Evolutionary conservation across 37 sponge, comb jelly and placozoan genomes (phyloP), one percentile per base, ranked within the genome.

Genomic region (Chondrilla cf. caribensis): DNA sequence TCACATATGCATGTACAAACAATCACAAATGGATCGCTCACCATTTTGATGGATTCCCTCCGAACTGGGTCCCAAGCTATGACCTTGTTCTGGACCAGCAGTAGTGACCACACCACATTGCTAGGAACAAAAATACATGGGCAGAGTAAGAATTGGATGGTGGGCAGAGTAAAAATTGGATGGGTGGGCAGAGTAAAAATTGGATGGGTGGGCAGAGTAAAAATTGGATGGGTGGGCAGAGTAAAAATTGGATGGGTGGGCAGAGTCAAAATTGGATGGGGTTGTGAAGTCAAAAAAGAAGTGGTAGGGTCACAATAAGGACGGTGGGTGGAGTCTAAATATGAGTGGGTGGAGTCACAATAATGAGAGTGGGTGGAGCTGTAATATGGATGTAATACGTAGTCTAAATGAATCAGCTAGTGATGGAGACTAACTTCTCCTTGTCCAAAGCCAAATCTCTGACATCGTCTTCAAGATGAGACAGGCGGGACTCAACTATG

Each of bases 51-150:
- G 24, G 87, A 38, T 6, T 82, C 86, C 25, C 89, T 86, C 26
- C 84, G 88, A 42, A 80, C 84, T 24, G 93, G 89, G 64, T 92
- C 84, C 72, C 79, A 89, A 3, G 89, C 89, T 31, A 92, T 33
- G 67, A 92, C 77, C 0, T 77, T 58, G 4, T 89, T 85, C 54
- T 88, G 82, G 11, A 89, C 33, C 6, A 92, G 89, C 38, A 92
- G 71, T 3, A 73, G 44, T 42, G 82, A 47, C 93, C 93, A 92
- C 41, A 92, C 93, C 33, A 85, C 19, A 42, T 86, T 90, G 75
- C 44, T 33, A 35, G 28, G 24, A 36, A 25, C 15, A 8, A 1
- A 58, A 77, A 26, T 21, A 40, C 17, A 84, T 36, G 77, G 64
- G 14, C n/a, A 54, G 55, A 43, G 26, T 2, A 36, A 58, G 58